Percentiles rank a stretch among this genome's conserved stretches.
Conservation (phyloP, 2,888 invertebrate species). For the Tinea pellionella region DNA sequence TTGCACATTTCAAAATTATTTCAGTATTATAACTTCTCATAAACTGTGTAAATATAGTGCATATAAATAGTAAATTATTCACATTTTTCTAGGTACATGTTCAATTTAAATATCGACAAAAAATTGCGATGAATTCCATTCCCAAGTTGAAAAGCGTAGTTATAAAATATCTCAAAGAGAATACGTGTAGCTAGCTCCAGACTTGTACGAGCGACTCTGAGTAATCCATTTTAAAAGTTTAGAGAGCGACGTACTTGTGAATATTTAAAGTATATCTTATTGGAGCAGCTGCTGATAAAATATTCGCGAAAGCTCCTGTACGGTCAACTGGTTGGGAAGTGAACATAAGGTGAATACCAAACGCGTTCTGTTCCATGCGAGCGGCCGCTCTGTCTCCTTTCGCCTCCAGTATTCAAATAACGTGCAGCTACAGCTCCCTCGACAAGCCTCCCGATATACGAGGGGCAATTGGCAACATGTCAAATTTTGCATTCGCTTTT, state of each 20-base stretch:
- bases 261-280: slow-evolving; percentile 18
- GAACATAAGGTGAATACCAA: slow-evolving; percentile 16
- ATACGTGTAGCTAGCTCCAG: slow-evolving; percentile 4
- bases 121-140: neutral
- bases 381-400: neutral
- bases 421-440: slow-evolving; percentile 16
- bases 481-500: neutral
- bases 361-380: neutral
- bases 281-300: slow-evolving; percentile 18
- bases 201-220: neutral
- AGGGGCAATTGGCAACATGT: slow-evolving; percentile 10
- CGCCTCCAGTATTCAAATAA: slow-evolving; percentile 15
- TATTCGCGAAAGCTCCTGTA: slow-evolving; percentile 16
- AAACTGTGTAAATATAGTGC: no score
- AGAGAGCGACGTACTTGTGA: slow-evolving; percentile 16
- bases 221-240: slow-evolving; percentile 18
- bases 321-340: slow-evolving; percentile 14
- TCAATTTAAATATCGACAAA: slow-evolving; percentile 1
- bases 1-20: no score
- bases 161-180: slow-evolving; percentile 7
- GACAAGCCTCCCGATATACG: slow-evolving; percentile 12
- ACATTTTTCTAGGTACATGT: neutral
- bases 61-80: no score
- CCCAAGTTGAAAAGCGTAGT: neutral
- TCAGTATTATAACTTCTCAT: no score